Evolutionary conservation across 2,888 invertebrate species (phyloP).

Genomic region (Scelioninae gen. 1): DNA sequence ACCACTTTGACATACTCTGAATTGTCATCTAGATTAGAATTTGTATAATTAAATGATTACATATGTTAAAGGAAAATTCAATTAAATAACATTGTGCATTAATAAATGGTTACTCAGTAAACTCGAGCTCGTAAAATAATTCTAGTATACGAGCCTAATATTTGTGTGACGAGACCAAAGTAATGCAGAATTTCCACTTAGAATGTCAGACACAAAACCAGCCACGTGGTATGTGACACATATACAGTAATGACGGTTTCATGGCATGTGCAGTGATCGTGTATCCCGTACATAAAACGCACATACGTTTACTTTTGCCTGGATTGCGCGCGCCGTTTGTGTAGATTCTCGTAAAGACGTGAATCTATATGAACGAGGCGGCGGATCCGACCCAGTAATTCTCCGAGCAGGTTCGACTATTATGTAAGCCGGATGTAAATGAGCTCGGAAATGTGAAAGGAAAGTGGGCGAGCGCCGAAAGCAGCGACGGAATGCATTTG

Average conservation of each 20-base stretch:
- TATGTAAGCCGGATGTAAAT: conserved; percentile 72
- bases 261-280: conserved; percentile 9
- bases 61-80: too few relatives aligned
- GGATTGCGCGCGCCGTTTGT: conserved; percentile 64
- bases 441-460: conserved; percentile 70
- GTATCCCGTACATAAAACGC: conserved; percentile 20
- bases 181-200: not conserved
- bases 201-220: not conserved
- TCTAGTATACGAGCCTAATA: too few relatives aligned
- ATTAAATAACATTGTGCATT: too few relatives aligned
- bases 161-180: too few relatives aligned
- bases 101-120: too few relatives aligned
- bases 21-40: too few relatives aligned
- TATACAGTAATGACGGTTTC: conserved; percentile 11
- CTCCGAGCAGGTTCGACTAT: conserved; percentile 63
- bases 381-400: conserved; percentile 66
- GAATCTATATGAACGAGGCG: conserved; percentile 58
- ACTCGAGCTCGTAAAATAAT: too few relatives aligned
- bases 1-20: too few relatives aligned
- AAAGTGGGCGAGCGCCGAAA: conserved; percentile 61
- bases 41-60: too few relatives aligned
- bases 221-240: not conserved
- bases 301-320: conserved; percentile 26
- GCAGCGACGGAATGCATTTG: conserved; percentile 70
- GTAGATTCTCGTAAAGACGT: conserved; percentile 54